Evolutionary conservation across 2,113 vertebrate species (phyloP).

Genomic region (Collichthys lucidus): DNA sequence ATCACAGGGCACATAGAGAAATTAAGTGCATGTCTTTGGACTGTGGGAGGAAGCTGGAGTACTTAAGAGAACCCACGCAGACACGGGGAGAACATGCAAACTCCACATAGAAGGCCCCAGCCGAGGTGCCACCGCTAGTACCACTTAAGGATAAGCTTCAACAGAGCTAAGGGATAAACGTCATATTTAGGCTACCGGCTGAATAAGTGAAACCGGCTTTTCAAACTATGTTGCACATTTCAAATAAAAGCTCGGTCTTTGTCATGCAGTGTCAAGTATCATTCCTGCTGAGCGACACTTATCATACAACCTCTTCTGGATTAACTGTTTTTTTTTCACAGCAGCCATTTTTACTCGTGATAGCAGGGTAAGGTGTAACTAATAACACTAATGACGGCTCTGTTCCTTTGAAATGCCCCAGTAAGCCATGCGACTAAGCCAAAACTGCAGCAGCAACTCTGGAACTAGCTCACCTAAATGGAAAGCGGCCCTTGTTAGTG

Average conservation of each 20-base stretch:
- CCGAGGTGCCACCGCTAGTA: too few species aligned
- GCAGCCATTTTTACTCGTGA: background rate
- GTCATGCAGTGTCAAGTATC: background rate
- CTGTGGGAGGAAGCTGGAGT: too few species aligned
- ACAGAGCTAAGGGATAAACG: background rate
- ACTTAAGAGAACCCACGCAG: too few species aligned
- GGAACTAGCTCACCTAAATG: slow-evolving; percentile 10
- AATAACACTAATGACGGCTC: background rate
- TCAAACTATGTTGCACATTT: background rate
- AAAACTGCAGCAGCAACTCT: slow-evolving; percentile 18
- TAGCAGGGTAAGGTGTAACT: background rate
- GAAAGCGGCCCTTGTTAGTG: slow-evolving; percentile 15
- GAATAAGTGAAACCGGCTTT: background rate
- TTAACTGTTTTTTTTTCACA: too few species aligned
- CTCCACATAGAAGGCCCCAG: too few species aligned
- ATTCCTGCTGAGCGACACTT: background rate
- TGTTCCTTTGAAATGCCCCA: slow-evolving; percentile 24
- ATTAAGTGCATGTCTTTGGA: too few species aligned
- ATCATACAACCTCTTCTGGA: background rate
- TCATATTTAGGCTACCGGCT: background rate
- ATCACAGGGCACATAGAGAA: too few species aligned
- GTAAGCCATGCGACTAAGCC: background rate
- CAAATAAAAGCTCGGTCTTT: slow-evolving; percentile 3
- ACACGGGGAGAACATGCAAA: too few species aligned
- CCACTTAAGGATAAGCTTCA: background rate